Percentiles rank a stretch among this genome's conserved stretches.
These are phyloP conservation scores for Enteromius treurensis DNA, from an alignment of 2,797 vertebrate genomes.

Conservation along the genomic window DNA sequence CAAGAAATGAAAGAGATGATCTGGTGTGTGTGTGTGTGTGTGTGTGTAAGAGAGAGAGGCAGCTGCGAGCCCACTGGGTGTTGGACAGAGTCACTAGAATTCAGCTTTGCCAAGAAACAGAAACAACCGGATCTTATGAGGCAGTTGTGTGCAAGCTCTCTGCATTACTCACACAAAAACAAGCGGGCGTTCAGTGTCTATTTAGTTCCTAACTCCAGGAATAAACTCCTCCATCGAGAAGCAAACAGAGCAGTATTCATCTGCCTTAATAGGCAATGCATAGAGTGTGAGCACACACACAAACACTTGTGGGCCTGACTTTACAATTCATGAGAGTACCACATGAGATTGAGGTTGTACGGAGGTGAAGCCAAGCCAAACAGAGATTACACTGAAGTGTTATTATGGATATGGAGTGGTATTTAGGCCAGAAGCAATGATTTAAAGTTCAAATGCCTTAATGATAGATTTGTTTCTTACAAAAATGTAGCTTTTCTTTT, in stretches of 20 bases:
- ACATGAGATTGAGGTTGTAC: conserved; percentile 24
- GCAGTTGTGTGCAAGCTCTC: conserved; percentile 49
- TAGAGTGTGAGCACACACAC: conserved; percentile 7
- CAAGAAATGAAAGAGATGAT: conserved; percentile 27
- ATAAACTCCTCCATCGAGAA: conserved; percentile 45
- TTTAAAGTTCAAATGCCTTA: not conserved
- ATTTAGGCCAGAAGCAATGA: not conserved
- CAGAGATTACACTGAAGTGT: not conserved
- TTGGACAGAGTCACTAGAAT: conserved; percentile 55
- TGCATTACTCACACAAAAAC: conserved; percentile 57
- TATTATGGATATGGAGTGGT: not conserved
- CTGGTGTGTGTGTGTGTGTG: conserved; percentile 10
- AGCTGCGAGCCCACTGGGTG: conserved; percentile 59
- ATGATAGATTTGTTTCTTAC: not conserved
- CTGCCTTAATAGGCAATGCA: conserved; percentile 47
- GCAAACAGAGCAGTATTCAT: conserved; percentile 45
- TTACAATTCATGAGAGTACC: conserved; percentile 20
- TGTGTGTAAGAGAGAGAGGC: conserved; percentile 30
- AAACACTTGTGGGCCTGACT: conserved; percentile 8
- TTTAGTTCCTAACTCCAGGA: conserved; percentile 47
- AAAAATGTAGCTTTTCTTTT: not conserved
- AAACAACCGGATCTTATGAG: conserved; percentile 60
- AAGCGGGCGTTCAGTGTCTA: conserved; percentile 46
- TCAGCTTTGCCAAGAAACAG: conserved; percentile 56
- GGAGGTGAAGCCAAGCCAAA: conserved; percentile 19